Evolutionary conservation across 2,113 vertebrate species (phyloP), one percentile per base, ranked within the genome.

Genomic region (Passer domesticus): DNA sequence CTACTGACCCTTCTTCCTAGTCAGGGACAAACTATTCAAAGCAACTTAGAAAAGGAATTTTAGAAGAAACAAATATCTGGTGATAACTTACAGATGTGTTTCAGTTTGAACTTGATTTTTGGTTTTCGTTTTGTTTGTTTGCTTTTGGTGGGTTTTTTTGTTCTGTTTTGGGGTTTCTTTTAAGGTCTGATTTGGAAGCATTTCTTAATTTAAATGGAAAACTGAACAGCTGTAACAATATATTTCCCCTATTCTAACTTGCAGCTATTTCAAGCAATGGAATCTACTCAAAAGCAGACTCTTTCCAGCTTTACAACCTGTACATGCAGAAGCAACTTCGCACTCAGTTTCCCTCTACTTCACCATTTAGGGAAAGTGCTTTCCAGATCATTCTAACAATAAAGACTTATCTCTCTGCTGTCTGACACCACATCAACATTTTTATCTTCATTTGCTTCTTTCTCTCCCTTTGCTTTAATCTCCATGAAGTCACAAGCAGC

Each of bases 351-450:
- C 60, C 27, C 53, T 59, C 44, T 43, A 23, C 15, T 69, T 74
- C 37, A 44, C 7, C 63, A 20, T 59, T 72, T 19, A 85, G 19
- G 15, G 8, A 68, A 95, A 91, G 31, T 1, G 0, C 64, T 67
- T 93, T 90, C 79, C 56, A 88, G 90, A 64, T 46, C 46, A 80
- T 41, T 83, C 39, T 60, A 83, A 49, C 30, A 92, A 58, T 25
- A 53, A 74, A 75, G 41, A 69, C n/a, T 77, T 37, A 47, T 64
- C 47, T 41, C 64, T 87, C 33, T 55, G 28, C 33, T 74, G 22
- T 49, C 37, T 60, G 76, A 67, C 18, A 87, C 39, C 3, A 8
- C 49, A 72, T 20, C 19, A 87, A 20, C 18, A 43, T 69, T 80
- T 50, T 64, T 30, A 7, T 47, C 35, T 33, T 59, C n/a, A 52